Percentiles rank a stretch among this genome's conserved stretches.
These are phyloP conservation scores for Sclerurus mexicanus DNA, from an alignment of 2,113 vertebrate species.

Conservation along the genomic window DNA sequence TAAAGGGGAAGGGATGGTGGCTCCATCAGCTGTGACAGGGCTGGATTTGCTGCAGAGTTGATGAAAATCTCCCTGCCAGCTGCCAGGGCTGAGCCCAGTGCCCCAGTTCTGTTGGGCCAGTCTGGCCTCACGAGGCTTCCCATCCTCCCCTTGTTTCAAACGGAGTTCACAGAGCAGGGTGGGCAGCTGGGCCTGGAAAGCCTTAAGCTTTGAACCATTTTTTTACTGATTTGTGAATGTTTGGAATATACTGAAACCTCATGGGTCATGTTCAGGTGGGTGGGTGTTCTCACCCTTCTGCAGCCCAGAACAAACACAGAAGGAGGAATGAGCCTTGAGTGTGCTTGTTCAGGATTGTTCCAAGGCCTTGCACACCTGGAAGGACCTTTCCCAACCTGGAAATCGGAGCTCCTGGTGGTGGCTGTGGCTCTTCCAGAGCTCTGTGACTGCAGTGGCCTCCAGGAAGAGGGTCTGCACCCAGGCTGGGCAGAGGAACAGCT, in stretches of 20 bases:
- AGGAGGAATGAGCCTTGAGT: not conserved
- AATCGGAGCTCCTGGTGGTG: not conserved
- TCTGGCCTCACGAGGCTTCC: not conserved
- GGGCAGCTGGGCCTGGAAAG: not conserved
- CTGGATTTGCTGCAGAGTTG: not conserved
- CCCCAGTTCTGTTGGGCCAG: not conserved
- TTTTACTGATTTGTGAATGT: not conserved
- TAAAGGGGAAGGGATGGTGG: not conserved
- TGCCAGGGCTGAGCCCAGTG: not conserved
- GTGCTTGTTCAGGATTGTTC: not conserved
- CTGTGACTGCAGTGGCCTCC: not conserved
- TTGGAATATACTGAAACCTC: not conserved
- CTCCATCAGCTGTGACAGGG: not conserved
- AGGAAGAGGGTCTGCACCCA: not conserved
- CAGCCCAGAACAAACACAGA: not conserved
- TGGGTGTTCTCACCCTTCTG: accelerated
- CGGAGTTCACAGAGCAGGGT: not conserved
- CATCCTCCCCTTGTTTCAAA: not conserved
- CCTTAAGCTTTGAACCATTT: not conserved
- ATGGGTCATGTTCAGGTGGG: not conserved
- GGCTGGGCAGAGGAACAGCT: not conserved
- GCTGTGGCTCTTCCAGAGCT: not conserved
- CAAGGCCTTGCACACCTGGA: not conserved
- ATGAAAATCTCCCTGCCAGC: not conserved
- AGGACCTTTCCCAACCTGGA: no score